Evolutionary conservation across 2,113 vertebrate species (phyloP).

Genomic region (Hiodon alosoides): DNA sequence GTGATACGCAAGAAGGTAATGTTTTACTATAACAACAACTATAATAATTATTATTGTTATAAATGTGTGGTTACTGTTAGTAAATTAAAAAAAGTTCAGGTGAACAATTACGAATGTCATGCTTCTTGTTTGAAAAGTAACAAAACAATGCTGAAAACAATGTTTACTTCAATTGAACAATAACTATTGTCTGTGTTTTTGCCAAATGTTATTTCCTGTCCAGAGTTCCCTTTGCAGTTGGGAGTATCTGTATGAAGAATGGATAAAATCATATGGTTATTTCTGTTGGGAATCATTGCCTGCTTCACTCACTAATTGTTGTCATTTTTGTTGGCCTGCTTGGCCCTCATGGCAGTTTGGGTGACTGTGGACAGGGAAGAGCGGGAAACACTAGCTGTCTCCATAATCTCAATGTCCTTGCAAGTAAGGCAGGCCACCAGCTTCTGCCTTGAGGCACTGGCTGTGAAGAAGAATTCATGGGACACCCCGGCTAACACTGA

Average conservation of each 20-base stretch:
- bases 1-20: no score
- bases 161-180: constrained; percentile 2
- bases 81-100: no score
- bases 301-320: constrained; percentile 42
- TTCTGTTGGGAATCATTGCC: neutral
- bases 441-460: constrained; percentile 66
- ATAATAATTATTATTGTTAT: no score
- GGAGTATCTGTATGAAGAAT: neutral
- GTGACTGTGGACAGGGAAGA: constrained; percentile 65
- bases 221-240: neutral
- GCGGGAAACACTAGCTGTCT: constrained; percentile 64
- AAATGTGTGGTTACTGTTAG: no score
- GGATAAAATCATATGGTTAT: neutral
- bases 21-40: no score
- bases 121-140: no score
- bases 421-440: constrained; percentile 69
- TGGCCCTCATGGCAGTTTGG: constrained; percentile 56
- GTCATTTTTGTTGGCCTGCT: constrained; percentile 54
- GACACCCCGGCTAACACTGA: constrained; percentile 63
- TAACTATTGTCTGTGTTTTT: constrained; percentile 4
- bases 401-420: constrained; percentile 69
- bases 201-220: no score
- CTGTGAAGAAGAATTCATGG: constrained; percentile 70
- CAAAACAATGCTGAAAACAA: no score
- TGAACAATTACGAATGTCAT: no score